Evolutionary conservation across 1,140 invertebrate species (phyloP).

Genomic region (Tachypleus tridentatus): DNA sequence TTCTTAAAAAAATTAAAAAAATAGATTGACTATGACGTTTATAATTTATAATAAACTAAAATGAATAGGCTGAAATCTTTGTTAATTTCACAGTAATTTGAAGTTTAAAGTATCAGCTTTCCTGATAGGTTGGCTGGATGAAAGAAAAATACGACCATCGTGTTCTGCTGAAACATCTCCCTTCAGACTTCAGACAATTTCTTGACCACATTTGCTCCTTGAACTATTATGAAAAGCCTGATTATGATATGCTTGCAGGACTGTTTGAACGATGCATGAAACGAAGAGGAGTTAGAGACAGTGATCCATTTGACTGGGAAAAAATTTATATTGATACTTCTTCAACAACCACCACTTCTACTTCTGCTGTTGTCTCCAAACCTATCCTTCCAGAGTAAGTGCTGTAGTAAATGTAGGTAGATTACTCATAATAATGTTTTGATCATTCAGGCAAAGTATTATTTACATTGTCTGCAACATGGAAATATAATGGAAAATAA

Average conservation of each 20-base stretch:
- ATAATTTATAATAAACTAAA: too few species aligned
- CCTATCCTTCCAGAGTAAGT: constrained; percentile 20
- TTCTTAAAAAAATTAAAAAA: too few species aligned
- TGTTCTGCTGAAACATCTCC: constrained; percentile 81
- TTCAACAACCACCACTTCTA: constrained; percentile 23
- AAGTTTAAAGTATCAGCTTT: too few species aligned
- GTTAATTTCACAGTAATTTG: too few species aligned
- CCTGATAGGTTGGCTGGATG: constrained; percentile 61
- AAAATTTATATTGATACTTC: constrained; percentile 18
- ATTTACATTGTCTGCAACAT: background rate
- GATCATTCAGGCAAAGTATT: background rate
- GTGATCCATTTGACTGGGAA: constrained; percentile 95
- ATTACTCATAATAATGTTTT: background rate
- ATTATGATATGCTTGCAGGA: constrained; percentile 49
- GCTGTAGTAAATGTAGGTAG: background rate
- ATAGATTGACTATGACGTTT: too few species aligned
- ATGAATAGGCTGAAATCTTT: too few species aligned
- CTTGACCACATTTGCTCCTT: constrained; percentile 80
- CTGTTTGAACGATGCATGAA: constrained; percentile 92
- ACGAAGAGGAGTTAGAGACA: constrained; percentile 63
- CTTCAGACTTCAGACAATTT: constrained; percentile 86
- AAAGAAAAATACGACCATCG: constrained; percentile 96
- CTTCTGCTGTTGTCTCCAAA: constrained; percentile 30
- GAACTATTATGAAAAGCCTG: constrained; percentile 86
- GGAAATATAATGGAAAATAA: background rate